phyloP scores from a whole-genome alignment of 1,140 invertebrate genomes.

The Piezodorus guildinii region DNA sequence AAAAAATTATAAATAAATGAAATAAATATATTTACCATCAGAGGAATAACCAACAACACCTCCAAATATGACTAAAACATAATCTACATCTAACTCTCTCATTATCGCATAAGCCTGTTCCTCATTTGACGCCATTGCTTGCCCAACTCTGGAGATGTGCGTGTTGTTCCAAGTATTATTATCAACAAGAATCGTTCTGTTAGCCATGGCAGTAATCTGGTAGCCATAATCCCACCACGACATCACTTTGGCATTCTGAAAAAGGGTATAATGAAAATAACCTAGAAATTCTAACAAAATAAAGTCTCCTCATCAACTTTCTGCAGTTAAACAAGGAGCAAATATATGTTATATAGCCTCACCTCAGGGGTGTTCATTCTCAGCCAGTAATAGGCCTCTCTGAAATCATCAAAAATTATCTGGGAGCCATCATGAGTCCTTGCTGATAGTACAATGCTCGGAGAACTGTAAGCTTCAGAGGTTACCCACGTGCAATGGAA shows the following conservation, averaged over 20 bases:
- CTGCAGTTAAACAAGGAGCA: neutral
- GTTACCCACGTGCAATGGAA: slow-evolving; percentile 99
- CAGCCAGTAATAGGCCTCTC: slow-evolving; percentile 96
- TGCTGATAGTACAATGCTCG: slow-evolving; percentile 93
- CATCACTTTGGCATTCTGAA: slow-evolving; percentile 88
- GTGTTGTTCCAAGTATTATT: slow-evolving; percentile 99
- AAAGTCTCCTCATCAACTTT: too few relatives aligned
- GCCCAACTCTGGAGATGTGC: slow-evolving; percentile 91
- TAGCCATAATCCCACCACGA: slow-evolving; percentile 99
- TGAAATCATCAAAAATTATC: slow-evolving; percentile 96
- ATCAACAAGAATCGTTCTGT: slow-evolving; percentile 95
- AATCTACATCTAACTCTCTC: slow-evolving; percentile 92
- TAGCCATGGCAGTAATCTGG: slow-evolving; percentile 98
- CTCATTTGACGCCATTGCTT: slow-evolving; percentile 94
- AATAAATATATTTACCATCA: slow-evolving; percentile 51
- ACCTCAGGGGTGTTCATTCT: slow-evolving; percentile 90
- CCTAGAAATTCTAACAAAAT: neutral
- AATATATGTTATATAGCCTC: slow-evolving; percentile 25
- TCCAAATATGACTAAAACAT: slow-evolving; percentile 96
- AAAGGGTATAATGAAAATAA: slow-evolving; percentile 8
- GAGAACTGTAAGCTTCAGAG: slow-evolving; percentile 95
- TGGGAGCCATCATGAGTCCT: slow-evolving; percentile 83
- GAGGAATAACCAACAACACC: slow-evolving; percentile 96
- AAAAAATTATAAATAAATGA: too few relatives aligned
- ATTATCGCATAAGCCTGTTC: slow-evolving; percentile 96